Percentiles rank a stretch among this genome's conserved stretches.
phyloP scores from a whole-genome alignment of 2,113 vertebrate species.

The Chitala chitala region DNA sequence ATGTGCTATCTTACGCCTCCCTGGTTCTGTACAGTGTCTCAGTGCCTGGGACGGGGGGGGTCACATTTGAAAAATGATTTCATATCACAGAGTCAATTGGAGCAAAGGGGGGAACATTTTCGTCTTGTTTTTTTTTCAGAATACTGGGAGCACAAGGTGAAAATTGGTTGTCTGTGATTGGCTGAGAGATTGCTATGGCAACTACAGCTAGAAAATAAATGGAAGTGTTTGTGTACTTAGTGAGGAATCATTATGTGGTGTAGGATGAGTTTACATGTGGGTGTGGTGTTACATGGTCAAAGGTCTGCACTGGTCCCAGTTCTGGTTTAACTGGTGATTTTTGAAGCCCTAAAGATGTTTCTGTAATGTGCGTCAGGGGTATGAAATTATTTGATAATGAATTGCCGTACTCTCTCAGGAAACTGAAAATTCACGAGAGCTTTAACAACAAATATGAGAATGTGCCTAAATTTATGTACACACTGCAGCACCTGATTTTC shows the following conservation, averaged over 20 bases:
- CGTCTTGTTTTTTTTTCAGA: slow-evolving; percentile 14
- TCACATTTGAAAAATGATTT: slow-evolving; percentile 1
- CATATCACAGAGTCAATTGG: slow-evolving; percentile 22
- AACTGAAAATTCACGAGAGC: slow-evolving; percentile 13
- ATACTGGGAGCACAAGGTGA: slow-evolving; percentile 11
- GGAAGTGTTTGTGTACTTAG: slow-evolving; percentile 20
- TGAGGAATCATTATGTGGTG: slow-evolving; percentile 10
- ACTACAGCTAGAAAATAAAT: slow-evolving; percentile 23
- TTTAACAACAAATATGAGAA: slow-evolving; percentile 9
- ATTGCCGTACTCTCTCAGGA: neutral
- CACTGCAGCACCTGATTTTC: neutral
- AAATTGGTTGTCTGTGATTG: slow-evolving; percentile 15
- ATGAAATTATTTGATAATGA: neutral
- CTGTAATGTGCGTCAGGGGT: neutral
- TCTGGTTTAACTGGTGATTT: neutral
- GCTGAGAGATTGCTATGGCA: slow-evolving; percentile 18
- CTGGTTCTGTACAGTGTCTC: neutral
- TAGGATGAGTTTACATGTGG: slow-evolving; percentile 11
- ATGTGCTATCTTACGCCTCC: neutral
- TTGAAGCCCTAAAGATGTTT: neutral
- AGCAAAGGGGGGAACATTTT: slow-evolving; percentile 15
- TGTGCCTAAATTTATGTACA: neutral
- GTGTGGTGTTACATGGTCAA: slow-evolving; percentile 5
- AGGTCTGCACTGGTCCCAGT: neutral
- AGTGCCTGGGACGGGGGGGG: slow-evolving; percentile 5